phyloP scores from a whole-genome alignment of 2,888 invertebrate genomes.

The Pseudococcus longispinus region DNA sequence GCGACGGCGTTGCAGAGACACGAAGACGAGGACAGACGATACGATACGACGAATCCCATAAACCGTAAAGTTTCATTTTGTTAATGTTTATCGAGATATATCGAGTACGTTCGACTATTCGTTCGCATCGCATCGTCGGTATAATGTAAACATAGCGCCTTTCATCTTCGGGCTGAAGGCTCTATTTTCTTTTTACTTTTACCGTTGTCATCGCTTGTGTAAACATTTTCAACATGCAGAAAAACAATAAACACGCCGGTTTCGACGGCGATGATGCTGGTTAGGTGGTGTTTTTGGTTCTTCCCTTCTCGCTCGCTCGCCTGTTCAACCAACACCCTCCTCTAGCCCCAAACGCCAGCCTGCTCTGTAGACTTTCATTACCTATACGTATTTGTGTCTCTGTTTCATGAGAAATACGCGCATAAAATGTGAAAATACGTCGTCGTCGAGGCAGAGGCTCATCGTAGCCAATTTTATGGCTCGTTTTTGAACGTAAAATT shows the following conservation, averaged over 20 bases:
- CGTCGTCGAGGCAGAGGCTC: not conserved
- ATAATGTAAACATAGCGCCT: conserved; percentile 25
- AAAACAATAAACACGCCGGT: conserved; percentile 19
- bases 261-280: not conserved
- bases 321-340: too few relatives aligned
- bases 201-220: conserved; percentile 30
- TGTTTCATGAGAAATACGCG: not conserved
- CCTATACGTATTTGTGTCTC: not conserved
- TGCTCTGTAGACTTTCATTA: not conserved
- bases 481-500: not conserved
- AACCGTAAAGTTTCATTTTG: conserved; percentile 27
- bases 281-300: not conserved
- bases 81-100: conserved; percentile 31
- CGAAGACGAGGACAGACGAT: not conserved
- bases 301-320: not conserved
- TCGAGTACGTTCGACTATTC: not conserved
- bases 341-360: not conserved
- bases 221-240: conserved; percentile 28
- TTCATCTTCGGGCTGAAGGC: conserved; percentile 28
- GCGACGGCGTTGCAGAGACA: not conserved
- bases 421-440: not conserved
- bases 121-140: not conserved
- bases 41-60: not conserved
- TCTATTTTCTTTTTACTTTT: conserved; percentile 31
- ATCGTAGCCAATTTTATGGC: not conserved